Percentiles rank a stretch among this genome's conserved stretches.
These are phyloP conservation scores for Steinernema scapterisci DNA, from an alignment of 2,888 invertebrate species.

Conservation along the genomic window DNA sequence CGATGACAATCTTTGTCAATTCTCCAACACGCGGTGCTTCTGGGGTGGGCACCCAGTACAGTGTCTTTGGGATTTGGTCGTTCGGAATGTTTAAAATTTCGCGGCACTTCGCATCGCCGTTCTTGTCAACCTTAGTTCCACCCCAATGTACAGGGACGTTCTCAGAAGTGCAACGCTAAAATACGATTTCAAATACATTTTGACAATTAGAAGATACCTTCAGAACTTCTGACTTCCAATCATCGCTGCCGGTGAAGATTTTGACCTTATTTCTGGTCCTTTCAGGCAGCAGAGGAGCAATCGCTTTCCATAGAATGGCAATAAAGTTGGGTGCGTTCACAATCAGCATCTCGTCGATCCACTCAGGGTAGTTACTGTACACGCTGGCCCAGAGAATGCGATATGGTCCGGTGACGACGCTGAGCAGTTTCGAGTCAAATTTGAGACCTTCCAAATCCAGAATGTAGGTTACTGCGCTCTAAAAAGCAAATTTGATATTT, in stretches of 20 bases:
- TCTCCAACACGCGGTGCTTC: constrained; percentile 28
- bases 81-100: constrained; percentile 52
- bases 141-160: constrained; percentile 58
- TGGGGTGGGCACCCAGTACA: constrained; percentile 45
- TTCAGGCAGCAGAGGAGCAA: constrained; percentile 57
- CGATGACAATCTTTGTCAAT: constrained; percentile 44
- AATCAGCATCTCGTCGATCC: constrained; percentile 53
- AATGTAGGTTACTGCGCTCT: constrained; percentile 52
- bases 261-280: constrained; percentile 55
- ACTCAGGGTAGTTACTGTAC: constrained; percentile 59
- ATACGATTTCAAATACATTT: not conserved
- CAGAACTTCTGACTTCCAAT: constrained; percentile 43
- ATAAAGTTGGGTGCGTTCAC: constrained; percentile 59
- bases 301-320: constrained; percentile 56
- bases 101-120: constrained; percentile 52
- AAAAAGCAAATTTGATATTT: not conserved
- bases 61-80: constrained; percentile 51
- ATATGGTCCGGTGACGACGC: constrained; percentile 58
- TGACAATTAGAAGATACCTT: not conserved
- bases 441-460: constrained; percentile 58
- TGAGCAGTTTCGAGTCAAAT: constrained; percentile 53
- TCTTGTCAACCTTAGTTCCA: constrained; percentile 51
- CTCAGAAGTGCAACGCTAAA: constrained; percentile 38
- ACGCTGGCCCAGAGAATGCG: constrained; percentile 58
- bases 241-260: constrained; percentile 44